phyloP scores from a whole-genome alignment of 2,113 vertebrate species.

The Arizona elegans region DNA sequence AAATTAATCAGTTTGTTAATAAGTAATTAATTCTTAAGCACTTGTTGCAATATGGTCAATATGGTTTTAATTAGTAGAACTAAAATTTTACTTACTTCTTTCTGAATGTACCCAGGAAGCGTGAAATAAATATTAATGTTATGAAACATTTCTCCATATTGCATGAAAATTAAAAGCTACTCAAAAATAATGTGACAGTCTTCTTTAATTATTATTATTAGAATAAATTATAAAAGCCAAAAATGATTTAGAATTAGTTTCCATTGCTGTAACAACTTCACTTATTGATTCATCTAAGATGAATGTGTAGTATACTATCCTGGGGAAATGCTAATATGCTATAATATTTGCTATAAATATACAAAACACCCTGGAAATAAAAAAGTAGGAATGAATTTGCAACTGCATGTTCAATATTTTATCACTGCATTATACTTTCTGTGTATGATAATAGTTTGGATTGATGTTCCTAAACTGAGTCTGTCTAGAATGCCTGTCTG shows the following conservation, averaged over 20 bases:
- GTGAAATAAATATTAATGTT: slow-evolving; percentile 65
- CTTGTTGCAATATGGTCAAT: slow-evolving; percentile 30
- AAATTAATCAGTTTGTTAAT: background rate
- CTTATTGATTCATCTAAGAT: background rate
- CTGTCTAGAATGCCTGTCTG: no score
- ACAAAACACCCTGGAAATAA: background rate
- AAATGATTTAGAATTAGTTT: background rate
- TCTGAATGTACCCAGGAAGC: slow-evolving; percentile 70
- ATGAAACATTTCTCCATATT: slow-evolving; percentile 55
- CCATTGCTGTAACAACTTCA: background rate
- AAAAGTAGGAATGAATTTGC: background rate
- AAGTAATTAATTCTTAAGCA: background rate
- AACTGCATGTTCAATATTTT: background rate
- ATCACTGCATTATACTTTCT: background rate
- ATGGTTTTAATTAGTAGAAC: slow-evolving; percentile 41
- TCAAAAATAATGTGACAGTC: background rate
- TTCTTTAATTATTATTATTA: slow-evolving; percentile 4
- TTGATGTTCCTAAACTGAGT: no score
- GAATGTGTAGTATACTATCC: background rate
- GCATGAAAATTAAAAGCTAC: slow-evolving; percentile 14
- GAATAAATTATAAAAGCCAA: background rate
- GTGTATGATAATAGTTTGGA: background rate
- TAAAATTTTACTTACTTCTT: slow-evolving; percentile 60
- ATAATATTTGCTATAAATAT: background rate
- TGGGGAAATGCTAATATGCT: background rate